Conservation (phyloP, 1,140 invertebrate species). For the Leptinotarsa lineolata region DNA sequence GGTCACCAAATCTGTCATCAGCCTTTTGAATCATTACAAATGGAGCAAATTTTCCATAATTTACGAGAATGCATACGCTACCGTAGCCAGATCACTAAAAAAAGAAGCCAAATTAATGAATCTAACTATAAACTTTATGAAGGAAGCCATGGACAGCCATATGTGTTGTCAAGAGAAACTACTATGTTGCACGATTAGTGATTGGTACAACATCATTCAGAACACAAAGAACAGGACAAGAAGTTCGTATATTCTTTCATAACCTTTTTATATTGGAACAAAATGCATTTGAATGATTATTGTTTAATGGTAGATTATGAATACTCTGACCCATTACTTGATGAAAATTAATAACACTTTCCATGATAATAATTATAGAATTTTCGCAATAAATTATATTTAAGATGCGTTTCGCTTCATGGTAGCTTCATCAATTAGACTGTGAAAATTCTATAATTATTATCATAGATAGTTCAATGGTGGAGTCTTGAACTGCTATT, state of each 20-base stretch:
- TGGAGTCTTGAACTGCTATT: no score
- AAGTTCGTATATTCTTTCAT: constrained; percentile 65
- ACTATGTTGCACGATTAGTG: constrained; percentile 72
- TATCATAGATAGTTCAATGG: no score
- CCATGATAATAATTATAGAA: no score
- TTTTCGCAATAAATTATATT: no score
- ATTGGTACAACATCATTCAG: constrained; percentile 85
- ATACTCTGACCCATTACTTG: no score
- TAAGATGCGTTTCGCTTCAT: no score
- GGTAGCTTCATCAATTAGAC: no score
- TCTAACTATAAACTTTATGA: constrained; percentile 79
- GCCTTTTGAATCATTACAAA: constrained; percentile 84
- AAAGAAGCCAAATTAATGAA: constrained; percentile 71
- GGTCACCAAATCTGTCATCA: constrained; percentile 92
- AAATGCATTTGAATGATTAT: no score
- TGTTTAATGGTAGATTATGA: no score
- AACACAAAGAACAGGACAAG: constrained; percentile 87
- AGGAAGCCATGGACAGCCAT: constrained; percentile 68
- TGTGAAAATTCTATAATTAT: no score
- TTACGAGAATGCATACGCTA: constrained; percentile 79
- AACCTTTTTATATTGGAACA: no score
- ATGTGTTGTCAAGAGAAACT: constrained; percentile 76
- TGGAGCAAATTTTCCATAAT: constrained; percentile 95
- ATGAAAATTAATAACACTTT: no score
- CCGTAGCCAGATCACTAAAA: constrained; percentile 76